Evolutionary conservation across 2,113 vertebrate genomes (phyloP), one percentile per base, ranked within the genome.

Genomic region (Spizaetus ornatus): DNA sequence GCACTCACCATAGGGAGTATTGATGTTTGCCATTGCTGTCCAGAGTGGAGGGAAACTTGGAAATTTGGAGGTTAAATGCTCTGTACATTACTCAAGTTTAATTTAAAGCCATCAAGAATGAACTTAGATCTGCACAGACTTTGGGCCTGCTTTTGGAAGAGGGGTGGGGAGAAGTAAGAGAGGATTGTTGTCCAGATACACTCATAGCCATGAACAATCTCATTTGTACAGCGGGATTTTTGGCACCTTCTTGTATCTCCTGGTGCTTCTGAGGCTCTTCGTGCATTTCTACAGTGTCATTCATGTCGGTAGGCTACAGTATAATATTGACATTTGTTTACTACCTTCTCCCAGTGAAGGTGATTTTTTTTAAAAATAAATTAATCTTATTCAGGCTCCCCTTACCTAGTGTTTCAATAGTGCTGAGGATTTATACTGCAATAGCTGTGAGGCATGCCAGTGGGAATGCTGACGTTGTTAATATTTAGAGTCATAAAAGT

Each of bases 401-500:
- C 70, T 92, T 93, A 21, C 23, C n/a, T 73, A n/a, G 59, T 73
- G 58, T 88, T 96, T 88, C 86, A 59, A 25, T 65, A 63, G 83
- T 36, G 65, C 71, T 16, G 58, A 94, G 84, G 88, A 91, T 97
- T 97, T 92, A 61, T 91, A 67, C 85, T 67, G 88, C 91, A 61
- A 7, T 72, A 88, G 92, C 92, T 95, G 78, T 9, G 50, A 88
- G 94, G 72, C 2, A 1, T 87, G 89, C 80, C 43, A 83, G 85
- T 96, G 84, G 95, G 70, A 96, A 89, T 89, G 90, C 89, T 13
- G 10, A 59, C 7, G 5, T 27, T 5, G n/a, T 76, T 94, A 83
- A 94, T 96, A 94, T 94, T 96, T 91, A 93, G 83, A 96, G 84
- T 91, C 74, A 94, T 96, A 94, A 97, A 96, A 97, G 95, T 95